Percentiles rank a stretch among this genome's conserved stretches.
These are phyloP conservation scores for Drosophila anomelani DNA, from an alignment of 2,888 invertebrate species.

Conservation along the genomic window DNA sequence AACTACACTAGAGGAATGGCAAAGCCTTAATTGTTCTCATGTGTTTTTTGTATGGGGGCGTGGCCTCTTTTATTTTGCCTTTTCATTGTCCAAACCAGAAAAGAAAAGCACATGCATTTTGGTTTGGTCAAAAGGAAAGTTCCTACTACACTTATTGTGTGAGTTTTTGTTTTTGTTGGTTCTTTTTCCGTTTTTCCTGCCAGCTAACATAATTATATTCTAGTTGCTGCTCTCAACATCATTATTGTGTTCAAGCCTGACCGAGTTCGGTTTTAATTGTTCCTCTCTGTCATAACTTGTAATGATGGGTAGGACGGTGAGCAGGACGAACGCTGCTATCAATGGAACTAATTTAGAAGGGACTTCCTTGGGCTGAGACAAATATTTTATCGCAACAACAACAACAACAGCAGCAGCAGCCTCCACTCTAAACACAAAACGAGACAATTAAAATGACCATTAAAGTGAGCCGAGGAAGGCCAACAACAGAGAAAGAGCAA, in stretches of 20 bases:
- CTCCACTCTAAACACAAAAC: conserved; percentile 36
- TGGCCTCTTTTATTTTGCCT: conserved; percentile 68
- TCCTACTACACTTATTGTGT: conserved; percentile 21
- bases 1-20: conserved; percentile 14
- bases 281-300: conserved; percentile 69
- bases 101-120: conserved; percentile 73
- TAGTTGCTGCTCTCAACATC: conserved; percentile 15
- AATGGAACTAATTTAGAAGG: conserved; percentile 48
- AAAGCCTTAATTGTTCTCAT: conserved; percentile 45
- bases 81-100: conserved; percentile 64
- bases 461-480: conserved; percentile 11
- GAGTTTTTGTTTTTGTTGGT: conserved; percentile 8
- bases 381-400: conserved; percentile 28
- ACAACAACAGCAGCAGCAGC: neutral
- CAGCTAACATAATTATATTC: conserved; percentile 45
- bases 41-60: conserved; percentile 34
- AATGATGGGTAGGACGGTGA: conserved; percentile 54
- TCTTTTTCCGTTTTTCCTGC: conserved; percentile 22
- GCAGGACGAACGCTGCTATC: conserved; percentile 18
- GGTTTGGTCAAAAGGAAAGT: conserved; percentile 62
- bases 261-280: conserved; percentile 47
- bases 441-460: conserved; percentile 50
- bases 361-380: conserved; percentile 18
- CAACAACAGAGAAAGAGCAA: neutral
- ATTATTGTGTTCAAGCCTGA: conserved; percentile 41